phyloP scores from a whole-genome alignment of 1,140 invertebrate species.

The Agrilus planipennis region DNA sequence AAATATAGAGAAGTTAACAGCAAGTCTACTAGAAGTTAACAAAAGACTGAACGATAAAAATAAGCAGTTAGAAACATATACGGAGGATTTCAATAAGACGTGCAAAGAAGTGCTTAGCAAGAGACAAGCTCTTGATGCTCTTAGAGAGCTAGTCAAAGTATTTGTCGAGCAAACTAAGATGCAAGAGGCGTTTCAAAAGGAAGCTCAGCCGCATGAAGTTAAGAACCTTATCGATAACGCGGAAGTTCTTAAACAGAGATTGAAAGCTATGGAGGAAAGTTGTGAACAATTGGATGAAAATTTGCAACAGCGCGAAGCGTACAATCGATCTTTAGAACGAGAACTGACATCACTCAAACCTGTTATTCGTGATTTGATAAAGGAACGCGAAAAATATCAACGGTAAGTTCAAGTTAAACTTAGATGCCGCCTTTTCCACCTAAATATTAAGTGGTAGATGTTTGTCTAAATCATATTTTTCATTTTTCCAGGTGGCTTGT shows the following conservation, averaged over 20 bases:
- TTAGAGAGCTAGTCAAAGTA: constrained; percentile 71
- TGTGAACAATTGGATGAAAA: constrained; percentile 60
- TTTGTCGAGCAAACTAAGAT: constrained; percentile 82
- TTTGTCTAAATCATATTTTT: background rate
- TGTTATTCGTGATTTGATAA: constrained; percentile 62
- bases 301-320: constrained; percentile 60
- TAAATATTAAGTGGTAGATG: background rate
- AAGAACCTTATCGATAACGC: constrained; percentile 68
- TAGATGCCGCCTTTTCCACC: no score
- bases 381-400: constrained; percentile 54
- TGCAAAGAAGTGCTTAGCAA: constrained; percentile 69
- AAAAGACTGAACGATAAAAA: constrained; percentile 59
- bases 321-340: constrained; percentile 68
- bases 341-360: constrained; percentile 82
- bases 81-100: constrained; percentile 61
- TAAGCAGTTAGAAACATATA: constrained; percentile 59
- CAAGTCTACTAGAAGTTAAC: constrained; percentile 61
- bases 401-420: no score
- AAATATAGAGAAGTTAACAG: constrained; percentile 60
- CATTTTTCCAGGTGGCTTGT: constrained; percentile 45
- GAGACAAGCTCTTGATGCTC: constrained; percentile 76
- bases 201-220: constrained; percentile 77
- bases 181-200: constrained; percentile 62
- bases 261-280: constrained; percentile 59
- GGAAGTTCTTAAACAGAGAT: constrained; percentile 53